These are phyloP conservation scores for Terrapene triunguis DNA, from an alignment of 2,113 vertebrate species.

Conservation along the genomic window DNA sequence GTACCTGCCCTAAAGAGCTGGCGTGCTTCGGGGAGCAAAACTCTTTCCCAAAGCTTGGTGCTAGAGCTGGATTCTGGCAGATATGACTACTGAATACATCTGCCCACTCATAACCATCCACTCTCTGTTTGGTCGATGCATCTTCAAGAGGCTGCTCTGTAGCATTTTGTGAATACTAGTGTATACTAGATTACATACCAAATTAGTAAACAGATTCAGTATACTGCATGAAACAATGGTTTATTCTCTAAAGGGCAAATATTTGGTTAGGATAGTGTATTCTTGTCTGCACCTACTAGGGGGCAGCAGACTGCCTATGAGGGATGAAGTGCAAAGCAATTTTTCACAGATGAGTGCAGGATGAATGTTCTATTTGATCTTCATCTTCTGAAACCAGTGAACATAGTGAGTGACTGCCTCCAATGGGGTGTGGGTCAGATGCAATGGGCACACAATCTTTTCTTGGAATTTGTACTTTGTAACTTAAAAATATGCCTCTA, in stretches of 20 bases:
- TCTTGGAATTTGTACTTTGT: not conserved
- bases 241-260: not conserved
- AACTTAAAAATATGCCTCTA: not conserved
- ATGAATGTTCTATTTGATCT: rapidly evolving
- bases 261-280: not conserved
- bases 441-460: not conserved
- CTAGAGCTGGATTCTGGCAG: not conserved
- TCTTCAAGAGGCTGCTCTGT: conserved; percentile 33
- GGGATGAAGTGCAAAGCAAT: rapidly evolving
- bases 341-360: rapidly evolving
- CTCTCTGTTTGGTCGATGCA: conserved; percentile 22
- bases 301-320: not conserved
- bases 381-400: rapidly evolving
- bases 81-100: not conserved
- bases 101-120: conserved; percentile 4
- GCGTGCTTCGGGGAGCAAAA: not conserved
- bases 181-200: not conserved
- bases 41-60: not conserved
- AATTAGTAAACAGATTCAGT: conserved; percentile 15
- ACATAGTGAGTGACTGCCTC: not conserved
- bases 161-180: conserved; percentile 28
- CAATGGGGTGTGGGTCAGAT: not conserved
- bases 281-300: rapidly evolving
- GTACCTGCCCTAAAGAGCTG: not conserved
- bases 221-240: rapidly evolving